Evolutionary conservation across 2,113 vertebrate species (phyloP).

Genomic region (Scytalopus superciliaris): DNA sequence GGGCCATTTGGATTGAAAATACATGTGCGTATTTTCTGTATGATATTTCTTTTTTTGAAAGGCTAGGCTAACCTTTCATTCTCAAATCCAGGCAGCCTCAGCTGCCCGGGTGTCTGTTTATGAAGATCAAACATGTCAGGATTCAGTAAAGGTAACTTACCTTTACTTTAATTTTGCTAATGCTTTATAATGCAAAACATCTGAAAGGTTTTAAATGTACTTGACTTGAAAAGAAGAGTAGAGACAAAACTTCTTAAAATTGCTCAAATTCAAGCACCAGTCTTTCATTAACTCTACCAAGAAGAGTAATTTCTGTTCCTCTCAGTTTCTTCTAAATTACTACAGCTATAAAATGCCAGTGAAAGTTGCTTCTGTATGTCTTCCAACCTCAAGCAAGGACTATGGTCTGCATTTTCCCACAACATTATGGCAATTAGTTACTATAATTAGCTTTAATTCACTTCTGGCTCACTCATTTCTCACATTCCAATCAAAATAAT

Average conservation of each 20-base stretch:
- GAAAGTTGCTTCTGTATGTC: neutral
- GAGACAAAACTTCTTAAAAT: neutral
- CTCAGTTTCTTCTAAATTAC: neutral
- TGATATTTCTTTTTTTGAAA: neutral
- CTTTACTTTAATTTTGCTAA: neutral
- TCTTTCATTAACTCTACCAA: neutral
- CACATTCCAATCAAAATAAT: neutral
- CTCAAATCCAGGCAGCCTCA: neutral
- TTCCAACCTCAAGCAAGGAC: neutral
- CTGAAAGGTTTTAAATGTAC: neutral
- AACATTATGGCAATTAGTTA: constrained; percentile 13
- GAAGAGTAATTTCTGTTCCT: neutral
- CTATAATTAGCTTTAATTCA: constrained; percentile 2
- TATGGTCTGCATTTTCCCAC: neutral
- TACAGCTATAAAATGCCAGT: neutral
- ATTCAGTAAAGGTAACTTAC: neutral
- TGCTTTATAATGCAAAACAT: neutral
- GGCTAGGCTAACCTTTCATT: neutral
- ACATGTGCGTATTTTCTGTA: neutral
- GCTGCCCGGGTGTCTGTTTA: neutral
- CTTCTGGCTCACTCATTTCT: neutral
- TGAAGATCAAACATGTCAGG: neutral
- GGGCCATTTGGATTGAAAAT: neutral
- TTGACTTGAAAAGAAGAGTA: neutral
- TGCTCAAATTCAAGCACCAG: neutral